phyloP scores from a whole-genome alignment of 2,113 vertebrate species.

The Rattus rattus region DNA sequence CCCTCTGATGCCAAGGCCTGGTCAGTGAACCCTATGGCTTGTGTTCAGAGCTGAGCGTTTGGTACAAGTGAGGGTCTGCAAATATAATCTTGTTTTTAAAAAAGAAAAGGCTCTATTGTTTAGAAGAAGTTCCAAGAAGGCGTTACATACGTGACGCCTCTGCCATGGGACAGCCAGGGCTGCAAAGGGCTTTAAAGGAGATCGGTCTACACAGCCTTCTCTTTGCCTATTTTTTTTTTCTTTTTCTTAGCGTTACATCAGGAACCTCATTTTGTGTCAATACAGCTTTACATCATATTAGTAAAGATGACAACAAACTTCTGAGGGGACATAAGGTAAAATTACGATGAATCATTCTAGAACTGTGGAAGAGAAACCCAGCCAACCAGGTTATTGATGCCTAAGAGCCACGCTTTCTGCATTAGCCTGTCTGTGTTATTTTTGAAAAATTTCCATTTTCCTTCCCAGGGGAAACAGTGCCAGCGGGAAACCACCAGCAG shows the following conservation, averaged over 20 bases:
- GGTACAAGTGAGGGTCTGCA: accelerated
- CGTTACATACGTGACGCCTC: accelerated
- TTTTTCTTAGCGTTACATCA: background rate
- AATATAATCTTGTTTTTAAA: background rate
- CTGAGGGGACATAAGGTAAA: background rate
- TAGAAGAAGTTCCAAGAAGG: background rate
- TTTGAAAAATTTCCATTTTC: background rate
- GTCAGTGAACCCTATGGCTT: background rate
- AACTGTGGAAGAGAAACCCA: background rate
- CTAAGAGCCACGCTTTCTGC: background rate
- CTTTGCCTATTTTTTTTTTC: background rate
- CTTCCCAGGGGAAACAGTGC: background rate
- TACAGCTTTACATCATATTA: background rate
- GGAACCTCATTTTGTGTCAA: background rate
- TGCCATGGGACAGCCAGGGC: background rate
- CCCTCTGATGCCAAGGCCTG: too few species aligned
- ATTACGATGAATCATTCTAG: background rate
- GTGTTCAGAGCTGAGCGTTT: background rate
- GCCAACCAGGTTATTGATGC: background rate
- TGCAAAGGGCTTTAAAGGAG: accelerated
- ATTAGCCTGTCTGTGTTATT: background rate
- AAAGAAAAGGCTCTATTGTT: background rate
- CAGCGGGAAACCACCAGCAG: background rate
- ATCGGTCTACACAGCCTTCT: accelerated
- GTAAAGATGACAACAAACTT: background rate